These are phyloP conservation scores for Drosophila azteca DNA, from an alignment of 1,140 invertebrate genomes.

Conservation along the genomic window DNA sequence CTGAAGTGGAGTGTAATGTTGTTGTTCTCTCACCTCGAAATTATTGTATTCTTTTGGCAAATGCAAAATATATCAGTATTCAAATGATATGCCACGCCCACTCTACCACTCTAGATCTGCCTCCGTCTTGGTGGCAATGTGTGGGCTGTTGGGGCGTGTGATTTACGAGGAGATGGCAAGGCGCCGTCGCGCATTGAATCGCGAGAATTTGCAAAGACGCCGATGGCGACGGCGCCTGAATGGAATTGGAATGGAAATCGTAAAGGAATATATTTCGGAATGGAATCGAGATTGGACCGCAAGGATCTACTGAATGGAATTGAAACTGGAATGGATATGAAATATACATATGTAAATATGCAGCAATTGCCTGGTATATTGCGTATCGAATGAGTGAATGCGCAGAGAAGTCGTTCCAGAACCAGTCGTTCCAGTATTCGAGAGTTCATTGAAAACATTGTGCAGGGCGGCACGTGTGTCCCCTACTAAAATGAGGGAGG, in stretches of 20 bases:
- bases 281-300: too few species aligned
- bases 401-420: not conserved
- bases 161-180: constrained; percentile 58
- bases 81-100: constrained; percentile 22
- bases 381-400: constrained; percentile 13
- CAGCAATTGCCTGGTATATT: constrained; percentile 5
- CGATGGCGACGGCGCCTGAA: constrained; percentile 31
- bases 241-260: constrained; percentile 44
- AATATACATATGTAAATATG: too few species aligned
- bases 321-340: constrained; percentile 17
- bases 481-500: too few species aligned
- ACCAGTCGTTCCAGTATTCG: not conserved
- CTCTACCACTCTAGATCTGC: not conserved
- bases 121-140: not conserved
- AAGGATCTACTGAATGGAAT: too few species aligned
- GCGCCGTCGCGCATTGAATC: constrained; percentile 33
- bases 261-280: constrained; percentile 15
- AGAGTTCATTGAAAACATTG: constrained; percentile 18
- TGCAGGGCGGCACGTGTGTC: constrained; percentile 29
- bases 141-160: constrained; percentile 49
- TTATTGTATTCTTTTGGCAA: constrained; percentile 23
- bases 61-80: constrained; percentile 34
- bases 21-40: constrained; percentile 21
- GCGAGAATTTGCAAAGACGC: not conserved
- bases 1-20: constrained; percentile 28